A percentile compares a stretch with the other conserved stretches of the same genome.
Evolutionary conservation across 2,797 vertebrate species (phyloP).

Genomic region (Chelon labrosus): DNA sequence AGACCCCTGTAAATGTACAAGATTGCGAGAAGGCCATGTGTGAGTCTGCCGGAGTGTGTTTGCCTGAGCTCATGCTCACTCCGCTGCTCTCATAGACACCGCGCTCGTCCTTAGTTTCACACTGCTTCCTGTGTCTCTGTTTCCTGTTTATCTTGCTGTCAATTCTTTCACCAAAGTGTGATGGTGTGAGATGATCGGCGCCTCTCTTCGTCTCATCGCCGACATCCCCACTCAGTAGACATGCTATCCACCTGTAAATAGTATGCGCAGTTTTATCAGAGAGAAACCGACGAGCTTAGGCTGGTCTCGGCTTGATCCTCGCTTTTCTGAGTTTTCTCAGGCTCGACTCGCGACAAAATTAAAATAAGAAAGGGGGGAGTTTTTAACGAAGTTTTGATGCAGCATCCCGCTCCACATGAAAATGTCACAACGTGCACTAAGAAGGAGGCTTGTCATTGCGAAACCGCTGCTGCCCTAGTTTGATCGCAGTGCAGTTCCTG

Average conservation of each 20-base stretch:
- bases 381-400: slow-evolving; percentile 26
- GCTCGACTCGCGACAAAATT: slow-evolving; percentile 1
- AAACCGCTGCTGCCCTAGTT: background rate
- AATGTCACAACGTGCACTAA: slow-evolving; percentile 17
- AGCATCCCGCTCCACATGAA: slow-evolving; percentile 27
- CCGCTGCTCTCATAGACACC: slow-evolving; percentile 74
- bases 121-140: slow-evolving; percentile 87
- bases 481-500: slow-evolving; percentile 7
- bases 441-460: slow-evolving; percentile 26
- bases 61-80: slow-evolving; percentile 59
- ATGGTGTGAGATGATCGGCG: slow-evolving; percentile 79
- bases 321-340: slow-evolving; percentile 10
- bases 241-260: slow-evolving; percentile 37
- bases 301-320: slow-evolving; percentile 12
- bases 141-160: slow-evolving; percentile 89
- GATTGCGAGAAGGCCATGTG: slow-evolving; percentile 21
- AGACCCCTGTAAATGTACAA: slow-evolving; percentile 12
- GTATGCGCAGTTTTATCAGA: background rate
- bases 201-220: slow-evolving; percentile 67
- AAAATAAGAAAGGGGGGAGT: slow-evolving; percentile 30
- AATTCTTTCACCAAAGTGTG: slow-evolving; percentile 83
- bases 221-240: slow-evolving; percentile 45
- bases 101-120: slow-evolving; percentile 83
- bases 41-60: slow-evolving; percentile 14
- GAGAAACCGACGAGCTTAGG: background rate